Conservation (phyloP, 2,797 vertebrate species). For the Holocentrus rufus region DNA sequence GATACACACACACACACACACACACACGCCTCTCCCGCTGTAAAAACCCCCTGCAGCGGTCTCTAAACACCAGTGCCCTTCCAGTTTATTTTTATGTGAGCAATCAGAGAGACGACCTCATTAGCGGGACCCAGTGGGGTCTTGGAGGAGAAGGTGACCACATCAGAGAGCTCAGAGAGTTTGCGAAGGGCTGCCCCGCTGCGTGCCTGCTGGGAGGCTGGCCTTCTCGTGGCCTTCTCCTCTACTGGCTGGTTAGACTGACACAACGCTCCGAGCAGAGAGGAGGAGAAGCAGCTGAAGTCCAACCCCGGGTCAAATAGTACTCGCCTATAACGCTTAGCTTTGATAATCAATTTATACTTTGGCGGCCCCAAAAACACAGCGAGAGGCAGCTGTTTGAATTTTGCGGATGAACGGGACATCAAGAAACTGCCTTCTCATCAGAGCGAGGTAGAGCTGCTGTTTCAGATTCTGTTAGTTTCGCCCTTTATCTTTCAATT, state of each 20-base stretch:
- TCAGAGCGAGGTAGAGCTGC: not conserved
- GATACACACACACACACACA: conserved; percentile 45
- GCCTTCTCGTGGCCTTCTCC: conserved; percentile 54
- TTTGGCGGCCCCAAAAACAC: too few species aligned
- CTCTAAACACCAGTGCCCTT: conserved; percentile 56
- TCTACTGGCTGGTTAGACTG: not conserved
- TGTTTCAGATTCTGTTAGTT: not conserved
- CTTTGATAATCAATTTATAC: not conserved
- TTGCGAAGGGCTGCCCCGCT: conserved; percentile 52
- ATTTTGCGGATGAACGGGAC: too few species aligned
- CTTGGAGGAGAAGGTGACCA: conserved; percentile 61
- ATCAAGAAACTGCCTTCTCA: too few species aligned
- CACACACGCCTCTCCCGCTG: conserved; percentile 22
- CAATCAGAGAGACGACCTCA: conserved; percentile 57
- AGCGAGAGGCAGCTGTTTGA: too few species aligned
- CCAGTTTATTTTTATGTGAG: conserved; percentile 52
- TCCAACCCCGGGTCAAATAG: not conserved
- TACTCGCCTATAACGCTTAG: not conserved
- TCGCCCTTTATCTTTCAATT: not conserved
- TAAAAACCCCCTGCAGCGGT: conserved; percentile 31
- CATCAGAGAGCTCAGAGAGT: conserved; percentile 63
- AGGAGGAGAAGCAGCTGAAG: not conserved
- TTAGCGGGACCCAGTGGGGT: conserved; percentile 61
- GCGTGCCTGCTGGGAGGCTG: conserved; percentile 34
- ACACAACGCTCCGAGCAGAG: conserved; percentile 17